Percentiles rank a stretch among this genome's conserved stretches.
Evolutionary conservation across 2,113 vertebrate genomes (phyloP).

Genomic region (Erythrocebus patas): DNA sequence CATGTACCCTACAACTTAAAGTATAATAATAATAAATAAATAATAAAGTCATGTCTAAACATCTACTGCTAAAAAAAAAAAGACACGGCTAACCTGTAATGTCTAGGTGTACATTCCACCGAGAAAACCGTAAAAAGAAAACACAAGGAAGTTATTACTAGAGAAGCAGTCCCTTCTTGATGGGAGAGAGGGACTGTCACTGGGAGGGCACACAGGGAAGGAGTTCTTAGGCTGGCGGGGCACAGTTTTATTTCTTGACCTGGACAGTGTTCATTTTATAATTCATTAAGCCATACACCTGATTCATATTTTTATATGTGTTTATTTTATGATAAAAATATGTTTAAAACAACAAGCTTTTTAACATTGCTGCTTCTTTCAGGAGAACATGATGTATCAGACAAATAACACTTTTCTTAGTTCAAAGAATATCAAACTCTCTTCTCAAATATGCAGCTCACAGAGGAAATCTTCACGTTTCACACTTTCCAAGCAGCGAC

Average conservation of each 20-base stretch:
- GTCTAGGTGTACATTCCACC: background rate
- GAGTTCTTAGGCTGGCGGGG: background rate
- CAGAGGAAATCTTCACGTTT: background rate
- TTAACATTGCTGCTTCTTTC: background rate
- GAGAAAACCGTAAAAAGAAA: too few relatives aligned
- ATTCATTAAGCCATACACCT: background rate
- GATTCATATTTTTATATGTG: background rate
- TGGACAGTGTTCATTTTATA: background rate
- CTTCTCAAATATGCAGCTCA: background rate
- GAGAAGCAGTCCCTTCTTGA: background rate
- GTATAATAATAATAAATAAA: too few relatives aligned
- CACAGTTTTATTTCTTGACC: background rate
- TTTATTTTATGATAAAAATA: background rate
- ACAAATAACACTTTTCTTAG: background rate
- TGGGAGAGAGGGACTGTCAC: background rate
- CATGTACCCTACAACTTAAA: too few relatives aligned
- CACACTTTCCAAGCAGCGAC: background rate
- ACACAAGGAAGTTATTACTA: background rate
- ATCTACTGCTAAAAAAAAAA: background rate
- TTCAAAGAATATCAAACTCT: background rate
- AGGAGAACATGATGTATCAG: background rate
- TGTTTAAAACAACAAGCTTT: background rate
- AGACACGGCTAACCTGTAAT: background rate
- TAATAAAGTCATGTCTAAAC: background rate
- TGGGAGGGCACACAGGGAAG: rapidly evolving